Conservation (phyloP, 1,140 invertebrate species). For the Penaeus japonicus region DNA sequence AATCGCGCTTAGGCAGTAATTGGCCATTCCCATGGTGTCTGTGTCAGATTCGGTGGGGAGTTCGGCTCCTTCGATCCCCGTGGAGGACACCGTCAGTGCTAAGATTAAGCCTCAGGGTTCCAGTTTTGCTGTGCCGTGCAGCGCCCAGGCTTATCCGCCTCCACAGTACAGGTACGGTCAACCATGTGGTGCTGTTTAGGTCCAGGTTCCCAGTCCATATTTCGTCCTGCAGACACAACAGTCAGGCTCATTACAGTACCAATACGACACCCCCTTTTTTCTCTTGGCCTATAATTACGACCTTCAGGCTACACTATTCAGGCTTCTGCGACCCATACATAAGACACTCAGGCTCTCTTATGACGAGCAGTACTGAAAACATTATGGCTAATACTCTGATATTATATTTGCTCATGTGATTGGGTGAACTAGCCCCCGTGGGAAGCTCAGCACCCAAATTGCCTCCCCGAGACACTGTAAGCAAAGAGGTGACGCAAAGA, state of each 20-base stretch:
- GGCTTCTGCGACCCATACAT: neutral
- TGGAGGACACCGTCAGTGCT: conserved; percentile 45
- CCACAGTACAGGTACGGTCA: conserved; percentile 46
- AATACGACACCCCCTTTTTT: too few relatives aligned
- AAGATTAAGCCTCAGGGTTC: conserved; percentile 25
- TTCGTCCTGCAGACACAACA: too few relatives aligned
- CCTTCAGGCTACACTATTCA: too few relatives aligned
- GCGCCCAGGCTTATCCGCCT: conserved; percentile 47
- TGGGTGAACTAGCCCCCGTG: conserved; percentile 65
- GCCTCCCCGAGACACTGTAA: conserved; percentile 42
- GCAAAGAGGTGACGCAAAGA: conserved; percentile 45
- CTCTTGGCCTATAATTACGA: too few relatives aligned
- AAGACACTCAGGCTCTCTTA: neutral
- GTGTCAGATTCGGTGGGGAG: conserved; percentile 36
- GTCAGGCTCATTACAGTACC: too few relatives aligned
- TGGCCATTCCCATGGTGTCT: too few relatives aligned
- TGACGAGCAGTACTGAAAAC: conserved; percentile 22
- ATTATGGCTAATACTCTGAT: neutral
- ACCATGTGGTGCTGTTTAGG: too few relatives aligned
- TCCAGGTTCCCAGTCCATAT: too few relatives aligned
- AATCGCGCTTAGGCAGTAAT: neutral
- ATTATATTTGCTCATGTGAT: neutral
- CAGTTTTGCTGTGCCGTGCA: conserved; percentile 42
- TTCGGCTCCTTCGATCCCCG: conserved; percentile 7
- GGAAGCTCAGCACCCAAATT: conserved; percentile 60